Evolutionary conservation across 2,888 invertebrate genomes (phyloP).

Genomic region (Trachelus stipa): DNA sequence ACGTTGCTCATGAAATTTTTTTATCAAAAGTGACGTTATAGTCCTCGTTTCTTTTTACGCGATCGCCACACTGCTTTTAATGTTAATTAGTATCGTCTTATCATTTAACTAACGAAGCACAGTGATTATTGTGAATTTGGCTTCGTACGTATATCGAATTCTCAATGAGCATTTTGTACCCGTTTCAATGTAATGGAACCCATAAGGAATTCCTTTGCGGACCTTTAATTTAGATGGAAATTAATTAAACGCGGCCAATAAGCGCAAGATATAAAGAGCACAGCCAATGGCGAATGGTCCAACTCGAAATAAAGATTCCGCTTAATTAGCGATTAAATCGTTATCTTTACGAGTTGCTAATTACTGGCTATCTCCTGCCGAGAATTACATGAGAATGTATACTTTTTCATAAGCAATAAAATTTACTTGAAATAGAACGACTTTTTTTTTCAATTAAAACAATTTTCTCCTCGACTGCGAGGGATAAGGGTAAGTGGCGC

Average conservation of each 20-base stretch:
- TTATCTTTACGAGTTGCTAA: slow-evolving; percentile 21
- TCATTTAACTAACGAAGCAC: not conserved
- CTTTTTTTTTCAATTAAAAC: not conserved
- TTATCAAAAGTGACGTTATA: not conserved
- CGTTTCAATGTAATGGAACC: not conserved
- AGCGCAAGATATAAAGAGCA: slow-evolving; percentile 9
- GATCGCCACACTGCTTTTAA: not conserved
- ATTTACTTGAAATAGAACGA: not conserved
- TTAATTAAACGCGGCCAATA: slow-evolving; percentile 10
- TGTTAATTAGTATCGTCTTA: not conserved
- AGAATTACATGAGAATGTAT: not conserved
- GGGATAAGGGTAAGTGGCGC: not conserved
- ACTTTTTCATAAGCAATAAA: not conserved
- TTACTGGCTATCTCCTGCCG: slow-evolving; percentile 4
- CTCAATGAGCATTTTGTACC: not conserved
- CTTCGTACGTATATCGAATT: not conserved
- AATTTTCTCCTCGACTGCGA: not conserved
- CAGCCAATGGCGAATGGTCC: slow-evolving; percentile 6
- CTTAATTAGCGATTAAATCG: slow-evolving; percentile 18
- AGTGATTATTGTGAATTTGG: not conserved
- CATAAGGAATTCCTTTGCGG: not conserved
- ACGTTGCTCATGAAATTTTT: not conserved
- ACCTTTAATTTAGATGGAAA: not conserved
- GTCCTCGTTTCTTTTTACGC: too few relatives aligned
- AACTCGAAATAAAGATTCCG: slow-evolving; percentile 13